Evolutionary conservation across 2,888 invertebrate species (phyloP).

Genomic region (Stratiomys singularior): DNA sequence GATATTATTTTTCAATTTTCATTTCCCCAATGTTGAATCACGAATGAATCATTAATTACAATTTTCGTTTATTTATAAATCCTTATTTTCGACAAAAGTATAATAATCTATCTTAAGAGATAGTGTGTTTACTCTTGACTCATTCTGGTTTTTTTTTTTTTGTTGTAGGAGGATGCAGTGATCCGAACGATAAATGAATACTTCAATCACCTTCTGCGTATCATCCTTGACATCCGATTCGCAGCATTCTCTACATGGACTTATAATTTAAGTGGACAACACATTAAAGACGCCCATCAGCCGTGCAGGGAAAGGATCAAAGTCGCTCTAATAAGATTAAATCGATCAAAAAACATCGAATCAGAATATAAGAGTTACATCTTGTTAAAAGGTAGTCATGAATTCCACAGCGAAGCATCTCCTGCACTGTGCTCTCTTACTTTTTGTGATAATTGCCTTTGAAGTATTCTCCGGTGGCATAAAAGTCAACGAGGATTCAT

Average conservation of each 20-base stretch:
- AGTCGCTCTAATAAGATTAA: neutral
- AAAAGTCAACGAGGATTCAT: conserved; percentile 68
- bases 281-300: neutral
- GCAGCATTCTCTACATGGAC: conserved; percentile 12
- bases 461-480: conserved; percentile 76
- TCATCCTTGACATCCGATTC: neutral
- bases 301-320: neutral
- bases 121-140: too few species aligned
- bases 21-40: too few species aligned
- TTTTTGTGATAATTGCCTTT: conserved; percentile 79
- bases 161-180: conserved; percentile 39
- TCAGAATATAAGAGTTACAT: neutral
- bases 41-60: too few species aligned
- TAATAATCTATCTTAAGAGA: too few species aligned
- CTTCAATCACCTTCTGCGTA: neutral
- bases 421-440: conserved; percentile 80
- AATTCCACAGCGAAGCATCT: conserved; percentile 75
- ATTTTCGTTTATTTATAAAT: too few species aligned
- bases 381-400: conserved; percentile 55
- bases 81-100: too few species aligned
- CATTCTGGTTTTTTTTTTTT: neutral
- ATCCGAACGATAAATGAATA: neutral
- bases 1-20: too few species aligned
- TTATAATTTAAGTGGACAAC: neutral
- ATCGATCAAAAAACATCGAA: conserved; percentile 1